A percentile compares a stretch with the other conserved stretches of the same genome.
These are phyloP conservation scores for Cheilosia scutellata DNA, from an alignment of 2,888 invertebrate genomes.

Conservation along the genomic window DNA sequence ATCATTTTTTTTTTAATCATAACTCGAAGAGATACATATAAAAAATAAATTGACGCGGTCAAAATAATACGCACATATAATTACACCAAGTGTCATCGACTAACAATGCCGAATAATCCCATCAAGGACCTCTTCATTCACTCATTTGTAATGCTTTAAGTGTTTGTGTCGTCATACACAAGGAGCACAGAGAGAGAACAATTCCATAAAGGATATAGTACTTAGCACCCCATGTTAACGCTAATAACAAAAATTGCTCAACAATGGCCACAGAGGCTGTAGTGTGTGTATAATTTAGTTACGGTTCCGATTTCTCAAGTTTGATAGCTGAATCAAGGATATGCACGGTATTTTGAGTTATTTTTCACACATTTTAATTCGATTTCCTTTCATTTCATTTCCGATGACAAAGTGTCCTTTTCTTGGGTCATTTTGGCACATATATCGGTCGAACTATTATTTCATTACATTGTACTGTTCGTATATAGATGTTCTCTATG, in stretches of 20 bases:
- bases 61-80: slow-evolving; percentile 28
- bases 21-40: not conserved
- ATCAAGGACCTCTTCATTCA: slow-evolving; percentile 62
- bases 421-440: slow-evolving; percentile 3
- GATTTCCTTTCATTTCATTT: slow-evolving; percentile 15
- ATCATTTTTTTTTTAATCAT: not conserved
- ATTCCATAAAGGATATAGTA: slow-evolving; percentile 50
- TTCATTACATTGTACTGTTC: too few species aligned
- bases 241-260: slow-evolving; percentile 61
- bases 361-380: slow-evolving; percentile 22
- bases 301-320: slow-evolving; percentile 20
- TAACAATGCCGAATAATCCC: slow-evolving; percentile 42
- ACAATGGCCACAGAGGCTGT: slow-evolving; percentile 55
- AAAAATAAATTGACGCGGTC: slow-evolving; percentile 10
- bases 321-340: slow-evolving; percentile 49
- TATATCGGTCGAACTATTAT: too few species aligned
- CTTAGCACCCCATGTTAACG: slow-evolving; percentile 68
- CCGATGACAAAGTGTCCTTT: slow-evolving; percentile 15
- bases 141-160: slow-evolving; percentile 67
- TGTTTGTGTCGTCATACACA: slow-evolving; percentile 63
- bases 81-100: slow-evolving; percentile 57
- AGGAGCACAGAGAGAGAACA: slow-evolving; percentile 41
- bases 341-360: not conserved
- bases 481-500: not conserved
- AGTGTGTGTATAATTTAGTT: slow-evolving; percentile 34